Base-by-base conservation (phyloP, 1,140 invertebrate species). In the Ceratoteleas bidentatus region DNA sequence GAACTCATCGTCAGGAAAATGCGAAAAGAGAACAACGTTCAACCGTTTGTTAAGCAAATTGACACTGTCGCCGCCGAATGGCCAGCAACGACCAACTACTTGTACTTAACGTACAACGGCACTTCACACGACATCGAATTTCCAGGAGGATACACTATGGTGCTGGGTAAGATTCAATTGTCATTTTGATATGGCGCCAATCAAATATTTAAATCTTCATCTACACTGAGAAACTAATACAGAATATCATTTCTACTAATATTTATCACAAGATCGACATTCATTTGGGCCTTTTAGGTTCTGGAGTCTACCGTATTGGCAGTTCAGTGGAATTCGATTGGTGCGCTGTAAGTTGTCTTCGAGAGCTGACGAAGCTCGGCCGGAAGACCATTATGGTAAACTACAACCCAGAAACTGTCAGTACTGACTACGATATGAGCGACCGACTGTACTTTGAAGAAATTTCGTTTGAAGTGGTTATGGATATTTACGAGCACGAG, bases 251-350 rank as follows among this genome's bases (percentile, higher is more conserved):
- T n/a, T n/a, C n/a, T n/a, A n/a, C n/a, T n/a, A n/a, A n/a, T n/a
- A n/a, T n/a, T n/a, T n/a, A n/a, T n/a, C n/a, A n/a, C n/a, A n/a
- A n/a, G n/a, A n/a, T n/a, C n/a, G n/a, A n/a, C n/a, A n/a, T n/a
- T n/a, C n/a, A n/a, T n/a, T n/a, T n/a, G n/a, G n/a, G n/a, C n/a
- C n/a, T n/a, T n/a, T n/a, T 7, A 52, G 49, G 99, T 11, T 99
- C 98, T 13, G 99, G 99, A 2, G 99, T 99, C 0, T 99, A 99
- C 88, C 93, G 99, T 65, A 99, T 99, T 81, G 99, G 99, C 4
- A 99, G 97, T 85, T 99, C 98, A 0, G 99, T 99, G 0, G 99
- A 99, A 92, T 99, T 99, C 91, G 99, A 99, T 92, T 99, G 98
- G 96, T 99, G 99, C 90, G 98, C 98, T 45, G 99, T 99, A 8